phyloP scores from a whole-genome alignment of 2,888 invertebrate genomes.

The Pterobdella sp. region DNA sequence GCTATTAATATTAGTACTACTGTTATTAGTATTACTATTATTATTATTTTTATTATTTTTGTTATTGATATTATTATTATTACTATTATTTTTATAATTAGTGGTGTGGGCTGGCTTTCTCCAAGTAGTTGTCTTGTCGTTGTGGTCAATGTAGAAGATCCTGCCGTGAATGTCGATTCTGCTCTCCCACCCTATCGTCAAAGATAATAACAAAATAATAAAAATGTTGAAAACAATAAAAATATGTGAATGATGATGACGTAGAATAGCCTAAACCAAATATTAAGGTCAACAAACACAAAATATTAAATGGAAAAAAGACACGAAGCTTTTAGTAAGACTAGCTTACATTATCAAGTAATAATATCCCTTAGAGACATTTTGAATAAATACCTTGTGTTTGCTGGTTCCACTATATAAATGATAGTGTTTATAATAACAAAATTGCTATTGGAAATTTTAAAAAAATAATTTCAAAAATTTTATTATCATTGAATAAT shows the following conservation, averaged over 20 bases:
- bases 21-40: not conserved
- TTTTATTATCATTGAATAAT: not conserved
- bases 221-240: not conserved
- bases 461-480: not conserved
- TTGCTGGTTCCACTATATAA: too few species aligned
- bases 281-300: too few species aligned
- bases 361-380: too few species aligned
- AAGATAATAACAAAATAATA: too few species aligned
- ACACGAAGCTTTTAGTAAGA: too few species aligned
- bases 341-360: too few species aligned
- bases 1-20: constrained; percentile 28
- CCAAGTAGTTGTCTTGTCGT: constrained; percentile 93
- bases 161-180: constrained; percentile 91
- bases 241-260: too few species aligned
- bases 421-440: not conserved
- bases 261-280: too few species aligned
- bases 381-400: too few species aligned
- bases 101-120: constrained; percentile 71
- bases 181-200: constrained; percentile 88
- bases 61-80: constrained; percentile 1
- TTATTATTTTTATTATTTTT: constrained; percentile 11
- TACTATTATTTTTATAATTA: constrained; percentile 6
- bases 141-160: constrained; percentile 93
- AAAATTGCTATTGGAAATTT: not conserved
- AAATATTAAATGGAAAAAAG: too few species aligned